Base-by-base conservation (phyloP, 2,888 invertebrate genomes). In the Oscheius sp. region DNA sequence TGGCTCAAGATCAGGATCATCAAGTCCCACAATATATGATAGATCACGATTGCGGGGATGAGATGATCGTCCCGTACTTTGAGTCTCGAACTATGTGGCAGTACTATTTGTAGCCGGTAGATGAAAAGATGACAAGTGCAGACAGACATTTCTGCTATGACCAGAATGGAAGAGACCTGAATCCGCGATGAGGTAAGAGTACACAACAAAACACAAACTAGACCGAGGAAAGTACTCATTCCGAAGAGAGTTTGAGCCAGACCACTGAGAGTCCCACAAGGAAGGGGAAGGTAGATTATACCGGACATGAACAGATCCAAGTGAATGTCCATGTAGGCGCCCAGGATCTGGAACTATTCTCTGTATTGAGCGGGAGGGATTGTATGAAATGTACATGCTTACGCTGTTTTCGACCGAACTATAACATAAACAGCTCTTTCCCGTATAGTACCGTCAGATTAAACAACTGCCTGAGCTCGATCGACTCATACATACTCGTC, bases 291-390 rank as follows among this genome's bases (percentile, higher is more conserved):
- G 33, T 32, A 58, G 33, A 58, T 58, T 3, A 58, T 58, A 7
- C 58, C 58, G 11, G 58, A 29, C 33, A 58, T 58, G 32, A 58
- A 5, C 2, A 58, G 11, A 29, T 58, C 58, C 21, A 58, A 32
- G 29, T 58, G 58, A 11, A 58, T 32, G 58, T 58, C 58, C 58
- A 58, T 58, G 33, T 58, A 58, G 29, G 58, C 58, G 3, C 32
- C 58, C 32, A 58, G 4, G 11, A 58, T 58, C 32, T 29, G 32
- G 11, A 58, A 42, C 3, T 5, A 42, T 5, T 42, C 3, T 42
- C 3, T 42, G 4, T 42, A 3, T 42, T 42, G 42, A 21, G 21
- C 21, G 21, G 42, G 42, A 42, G 42, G 7, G 7, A 42, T 42
- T 21, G 0, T 21, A 21, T 21, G 21, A 21, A 21, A 21, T 21